A percentile compares a stretch with the other conserved stretches of the same genome.
Evolutionary conservation across 2,113 vertebrate genomes (phyloP).

Genomic region (Prolemur simus): DNA sequence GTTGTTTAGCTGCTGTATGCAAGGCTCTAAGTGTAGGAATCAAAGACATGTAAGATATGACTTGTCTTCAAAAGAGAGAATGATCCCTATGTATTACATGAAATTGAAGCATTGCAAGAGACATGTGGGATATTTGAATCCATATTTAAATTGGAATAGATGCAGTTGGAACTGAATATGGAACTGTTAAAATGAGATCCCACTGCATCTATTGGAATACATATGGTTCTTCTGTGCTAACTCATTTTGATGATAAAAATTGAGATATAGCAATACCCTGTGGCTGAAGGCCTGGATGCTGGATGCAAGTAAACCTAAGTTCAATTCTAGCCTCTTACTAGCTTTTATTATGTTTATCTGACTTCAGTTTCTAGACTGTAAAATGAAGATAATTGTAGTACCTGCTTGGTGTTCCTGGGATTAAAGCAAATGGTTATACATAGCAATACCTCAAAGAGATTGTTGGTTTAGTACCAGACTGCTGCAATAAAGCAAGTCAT

Average conservation of each 20-base stretch:
- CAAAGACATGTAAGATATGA: not conserved
- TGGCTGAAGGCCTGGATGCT: slow-evolving; percentile 1
- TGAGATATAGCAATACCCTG: not conserved
- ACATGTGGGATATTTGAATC: not conserved
- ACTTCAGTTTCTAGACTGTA: not conserved
- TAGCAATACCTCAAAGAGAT: not conserved
- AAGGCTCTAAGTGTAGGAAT: not conserved
- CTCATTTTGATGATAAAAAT: not conserved
- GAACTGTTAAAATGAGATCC: not conserved
- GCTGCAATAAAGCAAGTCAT: not conserved
- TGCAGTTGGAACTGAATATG: too few relatives aligned
- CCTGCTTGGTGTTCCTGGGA: not conserved
- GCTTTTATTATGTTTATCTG: not conserved
- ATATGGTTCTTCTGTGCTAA: not conserved
- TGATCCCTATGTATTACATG: not conserved
- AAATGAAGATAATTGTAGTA: not conserved
- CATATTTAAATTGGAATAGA: not conserved
- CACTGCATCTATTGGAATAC: not conserved
- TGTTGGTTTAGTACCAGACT: not conserved
- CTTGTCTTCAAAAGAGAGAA: not conserved
- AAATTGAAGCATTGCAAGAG: not conserved
- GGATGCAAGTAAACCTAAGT: not conserved
- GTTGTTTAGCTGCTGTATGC: not conserved
- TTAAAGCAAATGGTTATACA: slow-evolving; percentile 9
- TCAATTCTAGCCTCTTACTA: not conserved